Evolutionary conservation across 2,888 invertebrate genomes (phyloP).

Genomic region (Calameuta filiformis): DNA sequence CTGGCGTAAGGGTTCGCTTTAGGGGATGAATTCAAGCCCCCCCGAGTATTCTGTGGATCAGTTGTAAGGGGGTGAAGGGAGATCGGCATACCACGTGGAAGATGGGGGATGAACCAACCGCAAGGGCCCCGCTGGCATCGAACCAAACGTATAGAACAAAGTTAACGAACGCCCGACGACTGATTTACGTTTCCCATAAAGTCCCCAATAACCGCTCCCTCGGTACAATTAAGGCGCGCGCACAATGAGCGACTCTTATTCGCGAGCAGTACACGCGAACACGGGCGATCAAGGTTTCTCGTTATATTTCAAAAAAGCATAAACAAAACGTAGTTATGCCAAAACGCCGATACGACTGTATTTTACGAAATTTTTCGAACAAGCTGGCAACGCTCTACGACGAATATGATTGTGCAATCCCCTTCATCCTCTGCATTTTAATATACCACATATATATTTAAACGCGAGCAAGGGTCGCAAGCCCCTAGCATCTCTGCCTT

Average conservation of each 20-base stretch:
- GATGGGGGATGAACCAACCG: neutral
- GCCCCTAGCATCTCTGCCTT: neutral
- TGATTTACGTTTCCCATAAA: neutral
- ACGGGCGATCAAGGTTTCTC: neutral
- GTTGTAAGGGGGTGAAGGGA: neutral
- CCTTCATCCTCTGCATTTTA: neutral
- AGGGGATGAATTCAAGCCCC: neutral
- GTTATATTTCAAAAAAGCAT: neutral
- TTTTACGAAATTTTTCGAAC: neutral
- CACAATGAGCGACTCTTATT: neutral
- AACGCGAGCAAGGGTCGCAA: neutral
- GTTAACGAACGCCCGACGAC: neutral
- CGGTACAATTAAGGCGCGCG: neutral
- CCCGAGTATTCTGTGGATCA: neutral
- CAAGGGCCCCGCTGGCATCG: neutral
- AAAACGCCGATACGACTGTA: neutral
- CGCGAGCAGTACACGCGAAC: neutral
- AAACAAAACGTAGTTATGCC: neutral
- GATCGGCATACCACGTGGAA: neutral
- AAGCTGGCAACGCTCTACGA: neutral
- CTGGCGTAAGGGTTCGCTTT: neutral
- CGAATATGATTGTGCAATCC: neutral
- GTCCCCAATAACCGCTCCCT: neutral
- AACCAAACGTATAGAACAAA: neutral
- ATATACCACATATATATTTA: neutral